Evolutionary conservation across 2,888 invertebrate genomes (phyloP).

Genomic region (Crossocerus cetratus): DNA sequence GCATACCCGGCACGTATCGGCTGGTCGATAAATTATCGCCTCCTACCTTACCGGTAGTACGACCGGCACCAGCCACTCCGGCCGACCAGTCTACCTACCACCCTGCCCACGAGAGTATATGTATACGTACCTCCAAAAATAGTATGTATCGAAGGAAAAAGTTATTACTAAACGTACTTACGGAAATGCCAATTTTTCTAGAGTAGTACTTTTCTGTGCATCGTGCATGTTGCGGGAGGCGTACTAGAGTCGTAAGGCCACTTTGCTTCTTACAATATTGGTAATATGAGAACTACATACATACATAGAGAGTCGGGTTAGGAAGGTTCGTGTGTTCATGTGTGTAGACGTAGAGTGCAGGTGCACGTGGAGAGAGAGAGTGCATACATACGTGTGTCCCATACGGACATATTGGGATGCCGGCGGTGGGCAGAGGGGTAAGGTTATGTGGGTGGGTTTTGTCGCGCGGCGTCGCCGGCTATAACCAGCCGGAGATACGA

Average conservation of each 20-base stretch:
- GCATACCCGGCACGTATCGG: background rate
- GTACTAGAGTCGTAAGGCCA: too few relatives aligned
- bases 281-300: background rate
- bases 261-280: too few relatives aligned
- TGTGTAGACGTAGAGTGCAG: slow-evolving; percentile 10
- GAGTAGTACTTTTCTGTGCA: too few relatives aligned
- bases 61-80: background rate
- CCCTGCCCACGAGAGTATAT: too few relatives aligned
- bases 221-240: too few relatives aligned
- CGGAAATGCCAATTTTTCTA: too few relatives aligned
- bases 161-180: too few relatives aligned
- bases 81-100: too few relatives aligned
- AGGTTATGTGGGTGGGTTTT: slow-evolving; percentile 62
- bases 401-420: background rate
- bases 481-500: slow-evolving; percentile 71
- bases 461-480: slow-evolving; percentile 59
- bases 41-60: slow-evolving; percentile 63
- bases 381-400: background rate
- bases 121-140: too few relatives aligned
- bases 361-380: slow-evolving; percentile 11
- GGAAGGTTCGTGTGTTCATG: slow-evolving; percentile 22
- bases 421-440: slow-evolving; percentile 3
- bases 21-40: slow-evolving; percentile 58
- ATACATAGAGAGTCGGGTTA: slow-evolving; percentile 8
- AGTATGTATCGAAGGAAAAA: too few relatives aligned